Conservation (phyloP, 2,888 invertebrate genomes). For the Dione vanillae region DNA sequence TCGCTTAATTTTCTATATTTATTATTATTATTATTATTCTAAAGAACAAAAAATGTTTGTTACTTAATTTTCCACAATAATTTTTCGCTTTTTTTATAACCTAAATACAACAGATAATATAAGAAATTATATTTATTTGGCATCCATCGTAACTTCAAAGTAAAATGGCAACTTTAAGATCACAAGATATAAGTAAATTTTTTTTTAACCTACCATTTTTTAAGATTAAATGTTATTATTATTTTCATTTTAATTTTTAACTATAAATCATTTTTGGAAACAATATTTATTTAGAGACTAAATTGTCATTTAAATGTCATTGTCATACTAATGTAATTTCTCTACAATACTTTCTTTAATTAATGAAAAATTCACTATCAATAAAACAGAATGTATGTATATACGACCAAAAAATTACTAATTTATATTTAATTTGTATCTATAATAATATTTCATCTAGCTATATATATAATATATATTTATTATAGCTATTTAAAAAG, state of each 20-base stretch:
- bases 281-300: background rate
- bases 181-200: conserved; percentile 48
- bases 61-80: too few relatives aligned
- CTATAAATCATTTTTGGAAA: background rate
- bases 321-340: background rate
- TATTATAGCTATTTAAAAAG: background rate
- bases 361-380: background rate
- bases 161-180: conserved; percentile 67
- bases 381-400: background rate
- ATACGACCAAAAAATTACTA: background rate
- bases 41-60: background rate
- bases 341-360: conserved; percentile 2
- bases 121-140: conserved; percentile 68
- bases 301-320: background rate
- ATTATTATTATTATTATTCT: too few relatives aligned
- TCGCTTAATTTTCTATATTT: too few relatives aligned
- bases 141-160: conserved; percentile 63
- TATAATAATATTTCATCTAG: conserved; percentile 7
- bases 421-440: background rate
- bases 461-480: conserved; percentile 9
- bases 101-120: conserved; percentile 61
- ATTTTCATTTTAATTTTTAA: background rate
- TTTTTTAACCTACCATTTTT: too few relatives aligned
- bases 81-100: background rate
- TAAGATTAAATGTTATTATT: conserved; percentile 11